These are phyloP conservation scores for Argynnis bischoffii DNA, from an alignment of 2,888 invertebrate genomes.

Conservation along the genomic window DNA sequence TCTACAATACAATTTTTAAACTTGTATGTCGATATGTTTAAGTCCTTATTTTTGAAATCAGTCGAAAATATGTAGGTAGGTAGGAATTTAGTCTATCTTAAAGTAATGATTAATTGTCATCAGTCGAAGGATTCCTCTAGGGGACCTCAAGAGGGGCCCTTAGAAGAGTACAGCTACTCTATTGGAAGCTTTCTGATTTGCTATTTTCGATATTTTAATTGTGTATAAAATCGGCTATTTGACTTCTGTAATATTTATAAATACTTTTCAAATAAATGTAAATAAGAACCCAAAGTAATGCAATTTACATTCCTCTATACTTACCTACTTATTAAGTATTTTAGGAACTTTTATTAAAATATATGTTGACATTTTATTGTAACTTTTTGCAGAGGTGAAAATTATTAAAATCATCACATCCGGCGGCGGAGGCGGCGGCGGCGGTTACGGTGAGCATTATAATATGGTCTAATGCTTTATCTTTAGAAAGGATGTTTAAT, in stretches of 20 bases:
- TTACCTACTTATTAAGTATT: not conserved
- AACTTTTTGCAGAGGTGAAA: conserved; percentile 57
- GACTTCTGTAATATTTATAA: no score
- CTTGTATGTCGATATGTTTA: not conserved
- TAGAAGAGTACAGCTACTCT: no score
- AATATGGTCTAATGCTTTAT: conserved; percentile 2
- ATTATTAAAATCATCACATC: conserved; percentile 66
- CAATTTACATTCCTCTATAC: not conserved
- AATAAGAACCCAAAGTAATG: no score
- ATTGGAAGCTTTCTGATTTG: no score
- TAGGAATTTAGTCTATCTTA: no score
- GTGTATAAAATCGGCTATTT: not conserved
- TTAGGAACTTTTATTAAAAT: not conserved
- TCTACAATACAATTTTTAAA: no score
- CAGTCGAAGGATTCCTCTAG: no score
- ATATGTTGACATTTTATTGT: not conserved
- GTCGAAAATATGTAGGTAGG: no score
- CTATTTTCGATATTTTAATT: not conserved
- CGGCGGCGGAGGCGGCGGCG: conserved; percentile 53
- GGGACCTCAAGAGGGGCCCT: no score
- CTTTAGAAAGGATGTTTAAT: conserved; percentile 30
- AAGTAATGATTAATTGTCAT: no score
- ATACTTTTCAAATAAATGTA: no score
- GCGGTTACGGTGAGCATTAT: conserved; percentile 52
- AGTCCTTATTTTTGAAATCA: not conserved